Evolutionary conservation across 2,888 invertebrate genomes (phyloP), one percentile per base, ranked within the genome.

Genomic region (Ormyrus pomaceus): DNA sequence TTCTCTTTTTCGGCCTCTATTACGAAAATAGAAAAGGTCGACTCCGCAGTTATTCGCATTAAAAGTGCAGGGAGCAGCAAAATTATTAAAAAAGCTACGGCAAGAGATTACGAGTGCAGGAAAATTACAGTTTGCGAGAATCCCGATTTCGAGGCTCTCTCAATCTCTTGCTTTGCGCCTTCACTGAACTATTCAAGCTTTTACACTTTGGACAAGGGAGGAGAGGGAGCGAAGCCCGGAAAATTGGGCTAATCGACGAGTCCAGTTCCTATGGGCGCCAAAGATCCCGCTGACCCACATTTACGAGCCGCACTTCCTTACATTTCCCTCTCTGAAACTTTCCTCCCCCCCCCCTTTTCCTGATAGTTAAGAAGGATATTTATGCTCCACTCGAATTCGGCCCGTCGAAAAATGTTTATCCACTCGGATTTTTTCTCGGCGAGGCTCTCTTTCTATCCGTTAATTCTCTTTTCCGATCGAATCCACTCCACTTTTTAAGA

Each of bases 211-310:
- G n/a, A 13, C n/a, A 58, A 19, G 55, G 45, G 46, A 61, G 61
- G 8, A 45, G 53, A 55, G 62, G 9, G 13, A 72, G 58, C 13
- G 56, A 48, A 50, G 11, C 10, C 7, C n/a, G 58, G 45, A 65
- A 83, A 84, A 84, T 84, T 84, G 79, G 82, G 83, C 83, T 83
- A 84, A 83, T 83, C 82, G 82, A 79, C 75, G 58, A 74, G 64
- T 58, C 74, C 68, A 64, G 66, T 65, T 72, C 51, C 58, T 64
- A 79, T 79, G 79, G 62, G 51, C 69, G 73, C 66, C 79, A 74
- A 79, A 58, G 51, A 75, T 79, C 51, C 64, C 58, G 53, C 48
- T 79, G 79, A 79, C 79, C 79, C 71, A 79, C 65, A 75, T 79
- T 50, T 45, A 10, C 7, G 6, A 62, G 56, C 45, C 7, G 58